A percentile compares a stretch with the other conserved stretches of the same genome.
phyloP scores from a whole-genome alignment of 2,888 invertebrate species.

The Falcaria lacertinaria region DNA sequence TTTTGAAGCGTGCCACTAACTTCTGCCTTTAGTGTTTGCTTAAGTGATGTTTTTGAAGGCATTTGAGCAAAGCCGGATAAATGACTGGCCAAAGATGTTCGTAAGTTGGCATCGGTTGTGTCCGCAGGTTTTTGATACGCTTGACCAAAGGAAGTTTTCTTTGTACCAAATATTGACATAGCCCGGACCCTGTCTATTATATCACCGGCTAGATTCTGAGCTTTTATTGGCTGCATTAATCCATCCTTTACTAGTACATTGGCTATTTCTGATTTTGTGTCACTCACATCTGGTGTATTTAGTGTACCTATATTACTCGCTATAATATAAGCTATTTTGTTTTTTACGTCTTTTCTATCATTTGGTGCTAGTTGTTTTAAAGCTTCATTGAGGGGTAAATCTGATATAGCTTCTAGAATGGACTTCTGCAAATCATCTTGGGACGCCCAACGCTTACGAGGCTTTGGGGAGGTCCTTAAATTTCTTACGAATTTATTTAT shows the following conservation, averaged over 20 bases:
- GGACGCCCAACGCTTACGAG: neutral
- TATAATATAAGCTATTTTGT: conserved; percentile 15
- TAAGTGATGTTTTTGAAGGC: neutral
- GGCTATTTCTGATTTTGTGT: neutral
- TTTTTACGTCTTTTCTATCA: conserved; percentile 11
- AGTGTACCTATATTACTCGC: conserved; percentile 11
- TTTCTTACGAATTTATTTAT: neutral
- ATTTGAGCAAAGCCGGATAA: neutral
- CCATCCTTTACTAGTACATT: neutral
- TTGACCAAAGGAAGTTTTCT: neutral
- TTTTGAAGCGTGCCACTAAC: neutral
- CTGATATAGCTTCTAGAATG: conserved; percentile 12
- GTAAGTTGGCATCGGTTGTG: neutral
- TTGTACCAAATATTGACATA: conserved; percentile 3
- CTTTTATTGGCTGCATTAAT: conserved; percentile 2
- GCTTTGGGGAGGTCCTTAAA: neutral
- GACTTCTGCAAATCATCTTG: conserved; percentile 9
- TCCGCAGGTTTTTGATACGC: neutral
- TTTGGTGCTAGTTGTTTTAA: conserved; percentile 6
- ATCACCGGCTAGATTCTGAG: conserved; percentile 11
- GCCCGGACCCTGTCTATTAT: conserved; percentile 10
- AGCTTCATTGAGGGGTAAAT: conserved; percentile 9
- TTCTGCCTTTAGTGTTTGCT: neutral
- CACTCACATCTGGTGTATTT: neutral
- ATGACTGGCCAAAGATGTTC: neutral